Conservation (phyloP, 2,888 invertebrate species). For the Oithona nana region DNA sequence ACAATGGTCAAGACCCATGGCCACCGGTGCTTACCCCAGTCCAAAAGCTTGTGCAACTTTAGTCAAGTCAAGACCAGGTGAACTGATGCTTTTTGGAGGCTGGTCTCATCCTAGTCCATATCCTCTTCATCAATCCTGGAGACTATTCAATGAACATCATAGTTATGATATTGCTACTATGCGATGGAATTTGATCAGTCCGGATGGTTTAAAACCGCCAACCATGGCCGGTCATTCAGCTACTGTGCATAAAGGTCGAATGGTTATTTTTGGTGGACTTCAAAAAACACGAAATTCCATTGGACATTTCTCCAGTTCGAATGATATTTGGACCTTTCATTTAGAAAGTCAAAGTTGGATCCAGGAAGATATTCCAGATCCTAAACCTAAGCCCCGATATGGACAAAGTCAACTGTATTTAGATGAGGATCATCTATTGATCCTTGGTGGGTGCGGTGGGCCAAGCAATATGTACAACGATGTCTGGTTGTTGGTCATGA, state of each 20-base stretch:
- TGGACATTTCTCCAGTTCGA: slow-evolving; percentile 30
- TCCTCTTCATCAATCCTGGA: slow-evolving; percentile 59
- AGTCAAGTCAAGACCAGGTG: slow-evolving; percentile 56
- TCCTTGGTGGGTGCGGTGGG: slow-evolving; percentile 69
- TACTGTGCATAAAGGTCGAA: slow-evolving; percentile 54
- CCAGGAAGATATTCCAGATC: slow-evolving; percentile 45
- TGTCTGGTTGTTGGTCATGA: slow-evolving; percentile 71
- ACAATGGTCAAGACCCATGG: slow-evolving; percentile 55
- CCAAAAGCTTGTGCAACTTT: slow-evolving; percentile 88
- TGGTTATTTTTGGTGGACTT: slow-evolving; percentile 60
- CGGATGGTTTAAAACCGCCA: slow-evolving; percentile 38
- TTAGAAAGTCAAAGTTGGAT: slow-evolving; percentile 55
- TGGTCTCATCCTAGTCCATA: slow-evolving; percentile 78
- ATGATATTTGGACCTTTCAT: slow-evolving; percentile 76
- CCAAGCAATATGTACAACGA: slow-evolving; percentile 69
- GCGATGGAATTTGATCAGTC: slow-evolving; percentile 38
- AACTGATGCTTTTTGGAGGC: slow-evolving; percentile 73
- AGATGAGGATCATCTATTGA: slow-evolving; percentile 53
- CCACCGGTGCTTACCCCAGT: slow-evolving; percentile 73
- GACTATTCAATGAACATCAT: slow-evolving; percentile 63
- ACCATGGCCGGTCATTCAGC: slow-evolving; percentile 85
- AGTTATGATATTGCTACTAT: slow-evolving; percentile 39
- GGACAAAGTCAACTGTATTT: slow-evolving; percentile 77
- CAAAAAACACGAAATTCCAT: slow-evolving; percentile 20
- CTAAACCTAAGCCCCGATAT: slow-evolving; percentile 61